Evolutionary conservation across 2,113 vertebrate species (phyloP).

Genomic region (Microtus pennsylvanicus): DNA sequence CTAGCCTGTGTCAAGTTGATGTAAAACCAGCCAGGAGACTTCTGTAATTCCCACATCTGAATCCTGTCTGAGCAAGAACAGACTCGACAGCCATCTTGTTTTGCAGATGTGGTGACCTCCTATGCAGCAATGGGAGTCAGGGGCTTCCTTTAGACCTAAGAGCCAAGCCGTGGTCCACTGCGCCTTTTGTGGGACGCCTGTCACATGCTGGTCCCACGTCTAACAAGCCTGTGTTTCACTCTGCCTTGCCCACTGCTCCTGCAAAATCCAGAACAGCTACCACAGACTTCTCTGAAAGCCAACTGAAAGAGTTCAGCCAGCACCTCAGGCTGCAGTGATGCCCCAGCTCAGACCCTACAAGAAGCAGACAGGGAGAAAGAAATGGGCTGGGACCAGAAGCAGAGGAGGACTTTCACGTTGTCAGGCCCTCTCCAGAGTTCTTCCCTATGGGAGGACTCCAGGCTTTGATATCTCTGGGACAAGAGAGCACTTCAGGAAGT

Average conservation of each 20-base stretch:
- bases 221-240: not conserved
- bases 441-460: not conserved
- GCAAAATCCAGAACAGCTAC: not conserved
- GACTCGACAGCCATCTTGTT: not conserved
- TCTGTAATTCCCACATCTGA: not conserved
- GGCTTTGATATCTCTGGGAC: not conserved
- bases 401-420: not conserved
- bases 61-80: not conserved
- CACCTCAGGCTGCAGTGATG: not conserved
- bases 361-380: not conserved
- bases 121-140: not conserved
- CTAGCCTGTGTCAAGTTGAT: not conserved
- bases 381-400: rapidly evolving
- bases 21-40: not conserved
- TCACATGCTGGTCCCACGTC: not conserved
- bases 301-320: not conserved
- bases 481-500: not conserved
- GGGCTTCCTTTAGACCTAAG: not conserved
- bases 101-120: not conserved
- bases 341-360: not conserved
- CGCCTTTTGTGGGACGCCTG: not conserved
- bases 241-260: not conserved
- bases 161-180: not conserved
- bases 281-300: not conserved
- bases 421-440: not conserved